Base-by-base conservation (phyloP, 2,113 vertebrate species). In the Podarcis cretensis region DNA sequence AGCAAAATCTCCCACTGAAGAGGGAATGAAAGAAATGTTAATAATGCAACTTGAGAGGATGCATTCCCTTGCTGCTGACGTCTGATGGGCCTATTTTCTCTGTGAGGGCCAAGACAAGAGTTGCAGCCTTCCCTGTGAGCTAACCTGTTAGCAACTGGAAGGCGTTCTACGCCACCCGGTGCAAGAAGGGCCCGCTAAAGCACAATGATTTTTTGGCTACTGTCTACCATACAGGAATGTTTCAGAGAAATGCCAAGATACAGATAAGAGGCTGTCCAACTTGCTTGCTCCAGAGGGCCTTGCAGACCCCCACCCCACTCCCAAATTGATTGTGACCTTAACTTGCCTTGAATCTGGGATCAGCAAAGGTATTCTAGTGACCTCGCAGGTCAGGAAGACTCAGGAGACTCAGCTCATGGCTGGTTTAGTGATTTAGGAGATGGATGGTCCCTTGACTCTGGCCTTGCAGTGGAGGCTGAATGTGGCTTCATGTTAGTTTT, bases 1-100 rank as follows among this genome's bases (percentile, higher is more conserved):
- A 35, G 32, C 20, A 40, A 68, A 40, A 30, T 69, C 65, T 68
- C 37, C 66, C 37, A 23, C 48, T 69, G 25, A 43, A 65, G 13
- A 43, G 6, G 37, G 65, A 83, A 83, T 83, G 81, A 69, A 68
- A 83, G 66, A 83, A 83, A 83, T 83, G 65, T 30, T 69, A 69
- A n/a, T 48, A 40, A 69, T 43, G 65, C 9, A 69, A 37, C 37
- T 69, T 83, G 69, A 83, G 81, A 69, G 37, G 81, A 69, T 35
- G 65, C 65, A 4, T 83, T 68, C 81, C 35, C 81, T 48, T 69
- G 25, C 43, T 48, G 37, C 13, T 69, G 84, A 57, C 13, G 3
- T 77, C 27, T 4, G 57, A 30, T 43, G 20, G 23, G 13, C 30
- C 73, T 85, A 4, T 32, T 48, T 68, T 16, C 14, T 37, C 35